A percentile compares a stretch with the other conserved stretches of the same genome.
These are phyloP conservation scores for Macaca mulatta DNA, from an alignment of 2,113 vertebrate genomes.

Conservation along the genomic window DNA sequence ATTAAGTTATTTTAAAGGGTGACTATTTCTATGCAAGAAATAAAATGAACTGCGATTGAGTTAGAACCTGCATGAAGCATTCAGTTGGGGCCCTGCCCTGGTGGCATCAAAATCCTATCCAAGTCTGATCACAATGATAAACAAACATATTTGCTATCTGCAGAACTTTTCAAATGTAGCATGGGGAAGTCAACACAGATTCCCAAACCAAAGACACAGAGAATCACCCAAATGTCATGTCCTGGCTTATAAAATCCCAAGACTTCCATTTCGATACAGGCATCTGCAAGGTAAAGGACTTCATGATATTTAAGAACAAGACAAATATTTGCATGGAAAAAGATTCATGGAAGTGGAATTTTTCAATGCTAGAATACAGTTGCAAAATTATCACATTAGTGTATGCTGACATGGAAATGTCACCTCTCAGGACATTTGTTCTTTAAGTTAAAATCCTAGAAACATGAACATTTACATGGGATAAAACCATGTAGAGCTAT, in stretches of 20 bases:
- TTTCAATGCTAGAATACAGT: neutral
- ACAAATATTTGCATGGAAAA: slow-evolving; percentile 40
- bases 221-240: neutral
- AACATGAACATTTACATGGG: too few species aligned
- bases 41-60: neutral
- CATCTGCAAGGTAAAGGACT: neutral
- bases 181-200: neutral
- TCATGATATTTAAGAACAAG: neutral
- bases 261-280: neutral
- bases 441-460: neutral
- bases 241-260: slow-evolving; percentile 12
- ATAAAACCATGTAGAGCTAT: neutral
- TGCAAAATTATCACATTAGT: neutral
- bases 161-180: neutral
- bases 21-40: slow-evolving; percentile 35
- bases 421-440: neutral
- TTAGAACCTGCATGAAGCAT: neutral
- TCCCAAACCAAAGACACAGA: neutral
- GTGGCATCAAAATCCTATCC: neutral
- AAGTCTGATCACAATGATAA: neutral
- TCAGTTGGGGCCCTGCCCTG: neutral
- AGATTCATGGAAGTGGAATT: neutral
- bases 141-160: neutral
- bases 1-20: slow-evolving; percentile 51
- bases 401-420: neutral